A percentile compares a stretch with the other conserved stretches of the same genome.
phyloP scores from a whole-genome alignment of 1,140 invertebrate species.

The Bombus superbus region DNA sequence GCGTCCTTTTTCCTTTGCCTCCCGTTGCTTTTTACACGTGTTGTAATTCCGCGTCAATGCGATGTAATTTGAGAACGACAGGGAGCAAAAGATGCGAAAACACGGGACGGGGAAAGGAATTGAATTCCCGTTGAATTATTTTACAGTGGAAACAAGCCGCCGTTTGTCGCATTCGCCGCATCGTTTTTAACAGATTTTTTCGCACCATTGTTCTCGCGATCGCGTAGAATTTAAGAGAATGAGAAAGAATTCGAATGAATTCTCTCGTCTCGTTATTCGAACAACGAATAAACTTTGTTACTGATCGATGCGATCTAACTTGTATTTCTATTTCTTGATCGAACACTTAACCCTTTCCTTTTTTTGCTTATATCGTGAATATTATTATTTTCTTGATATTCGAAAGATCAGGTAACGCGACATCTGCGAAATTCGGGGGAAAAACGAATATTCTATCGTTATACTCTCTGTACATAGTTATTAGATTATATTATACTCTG shows the following conservation, averaged over 20 bases:
- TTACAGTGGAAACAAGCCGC: neutral
- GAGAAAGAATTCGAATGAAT: neutral
- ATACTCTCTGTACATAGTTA: no score
- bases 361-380: neutral
- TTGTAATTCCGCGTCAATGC: conserved; percentile 12
- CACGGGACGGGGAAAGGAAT: neutral
- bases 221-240: neutral
- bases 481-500: no score
- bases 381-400: no score
- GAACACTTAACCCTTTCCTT: neutral
- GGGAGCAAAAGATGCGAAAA: neutral
- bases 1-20: neutral
- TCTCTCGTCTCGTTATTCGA: neutral
- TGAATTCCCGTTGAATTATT: conserved; percentile 18
- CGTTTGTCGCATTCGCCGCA: neutral
- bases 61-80: conserved; percentile 9
- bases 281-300: neutral
- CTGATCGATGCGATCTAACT: neutral
- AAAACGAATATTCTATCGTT: no score
- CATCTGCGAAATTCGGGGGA: no score
- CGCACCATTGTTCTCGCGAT: neutral
- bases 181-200: neutral
- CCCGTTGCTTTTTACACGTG: neutral
- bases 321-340: neutral
- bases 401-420: no score